Percentiles rank a stretch among this genome's conserved stretches.
These are phyloP conservation scores for Pedicia rivosa DNA, from an alignment of 2,888 invertebrate species.

Conservation along the genomic window DNA sequence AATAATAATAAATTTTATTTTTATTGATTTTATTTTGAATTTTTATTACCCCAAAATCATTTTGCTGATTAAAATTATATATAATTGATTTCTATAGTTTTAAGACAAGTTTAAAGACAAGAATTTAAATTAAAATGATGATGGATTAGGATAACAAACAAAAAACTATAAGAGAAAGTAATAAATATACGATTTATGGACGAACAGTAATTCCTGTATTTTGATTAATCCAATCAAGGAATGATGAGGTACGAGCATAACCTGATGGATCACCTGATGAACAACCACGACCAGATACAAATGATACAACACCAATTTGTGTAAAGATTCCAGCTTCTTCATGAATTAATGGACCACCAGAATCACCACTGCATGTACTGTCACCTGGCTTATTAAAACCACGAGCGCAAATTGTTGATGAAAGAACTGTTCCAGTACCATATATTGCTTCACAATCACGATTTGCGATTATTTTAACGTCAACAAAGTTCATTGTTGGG, in stretches of 20 bases:
- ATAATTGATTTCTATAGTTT: too few species aligned
- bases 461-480: slow-evolving; percentile 11
- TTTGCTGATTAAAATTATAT: too few species aligned
- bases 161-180: too few species aligned
- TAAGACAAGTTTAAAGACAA: too few species aligned
- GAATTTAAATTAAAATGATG: too few species aligned
- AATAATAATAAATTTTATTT: too few species aligned
- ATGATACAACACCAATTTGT: slow-evolving; percentile 13
- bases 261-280: slow-evolving; percentile 11
- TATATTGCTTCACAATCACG: slow-evolving; percentile 10
- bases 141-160: too few species aligned
- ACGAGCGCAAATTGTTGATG: slow-evolving; percentile 11
- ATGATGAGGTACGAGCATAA: slow-evolving; percentile 11
- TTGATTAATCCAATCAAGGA: slow-evolving; percentile 12
- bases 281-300: slow-evolving; percentile 12
- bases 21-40: too few species aligned
- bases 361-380: slow-evolving; percentile 13
- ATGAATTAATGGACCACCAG: slow-evolving; percentile 12
- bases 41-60: too few species aligned
- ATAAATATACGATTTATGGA: too few species aligned
- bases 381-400: slow-evolving; percentile 6
- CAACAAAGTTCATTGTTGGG: slow-evolving; percentile 6
- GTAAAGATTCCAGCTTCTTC: slow-evolving; percentile 8
- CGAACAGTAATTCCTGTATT: slow-evolving; percentile 10
- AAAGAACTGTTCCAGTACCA: slow-evolving; percentile 9